Evolutionary conservation across 2,888 invertebrate genomes (phyloP).

Genomic region (Sialis lutaria): DNA sequence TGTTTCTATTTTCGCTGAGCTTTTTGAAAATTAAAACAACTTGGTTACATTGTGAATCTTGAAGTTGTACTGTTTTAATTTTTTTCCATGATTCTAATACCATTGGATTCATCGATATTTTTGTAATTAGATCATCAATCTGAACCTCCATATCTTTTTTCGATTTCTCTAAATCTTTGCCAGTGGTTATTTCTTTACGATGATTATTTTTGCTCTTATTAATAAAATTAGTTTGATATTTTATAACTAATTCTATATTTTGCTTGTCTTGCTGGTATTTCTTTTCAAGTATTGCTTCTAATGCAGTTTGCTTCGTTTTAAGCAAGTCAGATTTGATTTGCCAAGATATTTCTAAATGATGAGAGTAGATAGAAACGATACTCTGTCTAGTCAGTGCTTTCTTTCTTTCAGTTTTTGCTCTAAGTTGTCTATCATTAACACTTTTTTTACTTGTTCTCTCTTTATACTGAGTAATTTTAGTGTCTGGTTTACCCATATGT

Average conservation of each 20-base stretch:
- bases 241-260: conserved; percentile 6
- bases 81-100: neutral
- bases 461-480: neutral
- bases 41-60: neutral
- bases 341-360: conserved; percentile 3
- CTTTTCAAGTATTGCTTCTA: conserved; percentile 7
- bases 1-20: neutral
- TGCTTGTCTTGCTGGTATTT: conserved; percentile 8
- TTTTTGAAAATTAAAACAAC: neutral
- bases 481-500: neutral
- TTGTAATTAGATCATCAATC: too few relatives aligned
- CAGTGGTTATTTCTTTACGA: neutral
- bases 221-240: conserved; percentile 5
- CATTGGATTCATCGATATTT: neutral
- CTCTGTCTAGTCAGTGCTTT: conserved; percentile 8
- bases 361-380: conserved; percentile 6
- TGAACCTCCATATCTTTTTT: too few relatives aligned
- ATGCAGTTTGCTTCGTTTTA: conserved; percentile 7
- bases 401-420: conserved; percentile 6
- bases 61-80: neutral
- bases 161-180: too few relatives aligned
- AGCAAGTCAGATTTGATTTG: conserved; percentile 5
- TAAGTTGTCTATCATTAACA: conserved; percentile 4
- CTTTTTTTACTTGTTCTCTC: conserved; percentile 5
- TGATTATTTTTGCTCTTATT: neutral